Conservation (phyloP, 2,113 vertebrate species). For the Narcine bancroftii region DNA sequence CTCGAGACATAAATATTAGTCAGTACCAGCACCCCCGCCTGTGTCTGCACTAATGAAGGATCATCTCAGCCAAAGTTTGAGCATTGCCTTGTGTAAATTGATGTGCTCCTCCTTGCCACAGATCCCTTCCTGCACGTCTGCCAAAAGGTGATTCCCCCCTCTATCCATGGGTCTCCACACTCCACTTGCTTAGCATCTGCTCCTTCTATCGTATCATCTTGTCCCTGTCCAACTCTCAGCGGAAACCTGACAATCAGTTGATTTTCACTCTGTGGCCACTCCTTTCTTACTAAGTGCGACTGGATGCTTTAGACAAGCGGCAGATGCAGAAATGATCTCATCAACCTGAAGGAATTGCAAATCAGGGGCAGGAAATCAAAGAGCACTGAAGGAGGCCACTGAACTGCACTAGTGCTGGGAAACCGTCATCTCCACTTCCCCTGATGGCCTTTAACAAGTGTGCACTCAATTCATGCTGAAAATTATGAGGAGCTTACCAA, state of each 20-base stretch:
- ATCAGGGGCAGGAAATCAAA: background rate
- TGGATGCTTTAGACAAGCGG: conserved; percentile 42
- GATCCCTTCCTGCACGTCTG: conserved; percentile 29
- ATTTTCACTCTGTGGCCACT: conserved; percentile 41
- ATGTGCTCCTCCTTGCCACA: conserved; percentile 39
- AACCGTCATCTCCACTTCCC: background rate
- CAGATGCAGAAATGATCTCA: background rate
- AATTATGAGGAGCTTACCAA: background rate
- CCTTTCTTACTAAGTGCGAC: conserved; percentile 42
- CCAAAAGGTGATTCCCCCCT: conserved; percentile 39
- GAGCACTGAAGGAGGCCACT: background rate
- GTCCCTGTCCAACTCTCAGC: background rate
- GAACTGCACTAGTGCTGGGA: background rate
- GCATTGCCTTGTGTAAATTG: conserved; percentile 47
- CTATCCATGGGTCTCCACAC: conserved; percentile 39
- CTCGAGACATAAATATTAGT: background rate
- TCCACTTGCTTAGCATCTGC: conserved; percentile 42
- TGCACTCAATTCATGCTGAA: background rate
- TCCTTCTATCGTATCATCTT: conserved; percentile 42
- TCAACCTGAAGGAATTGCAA: background rate
- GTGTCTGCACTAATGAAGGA: background rate
- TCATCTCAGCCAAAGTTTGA: conserved; percentile 42
- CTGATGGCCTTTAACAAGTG: background rate
- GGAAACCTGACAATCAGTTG: conserved; percentile 43
- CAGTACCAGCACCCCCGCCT: background rate